Percentiles rank a stretch among this genome's conserved stretches.
phyloP scores from a whole-genome alignment of 2,797 vertebrate species.

The Pseudopleuronectes americanus region DNA sequence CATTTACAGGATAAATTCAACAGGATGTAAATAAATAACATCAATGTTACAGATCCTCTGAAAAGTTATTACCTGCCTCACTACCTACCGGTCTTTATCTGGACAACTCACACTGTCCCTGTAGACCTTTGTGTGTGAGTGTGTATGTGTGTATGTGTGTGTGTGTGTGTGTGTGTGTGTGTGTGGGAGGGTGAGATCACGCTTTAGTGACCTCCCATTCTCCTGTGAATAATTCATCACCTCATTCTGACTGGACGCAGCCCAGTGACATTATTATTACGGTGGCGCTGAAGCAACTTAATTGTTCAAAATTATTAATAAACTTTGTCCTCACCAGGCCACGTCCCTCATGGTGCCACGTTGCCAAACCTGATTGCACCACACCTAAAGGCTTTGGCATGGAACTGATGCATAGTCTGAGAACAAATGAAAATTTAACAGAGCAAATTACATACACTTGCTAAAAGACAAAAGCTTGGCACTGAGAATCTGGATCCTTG shows the following conservation, averaged over 20 bases:
- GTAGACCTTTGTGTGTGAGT: neutral
- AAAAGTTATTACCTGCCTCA: neutral
- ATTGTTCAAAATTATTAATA: slow-evolving; percentile 55
- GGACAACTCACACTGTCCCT: neutral
- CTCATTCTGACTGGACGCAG: slow-evolving; percentile 68
- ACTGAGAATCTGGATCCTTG: neutral
- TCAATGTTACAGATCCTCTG: neutral
- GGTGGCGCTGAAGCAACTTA: slow-evolving; percentile 29
- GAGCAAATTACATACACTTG: slow-evolving; percentile 5
- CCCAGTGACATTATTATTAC: slow-evolving; percentile 57
- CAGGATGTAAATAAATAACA: no score
- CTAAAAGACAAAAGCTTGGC: slow-evolving; percentile 10
- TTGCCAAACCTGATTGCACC: slow-evolving; percentile 8
- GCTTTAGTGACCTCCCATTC: slow-evolving; percentile 72
- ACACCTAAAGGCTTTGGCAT: slow-evolving; percentile 12
- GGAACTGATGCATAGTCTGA: slow-evolving; percentile 3
- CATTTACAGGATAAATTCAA: no score
- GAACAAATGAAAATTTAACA: neutral
- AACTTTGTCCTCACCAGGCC: slow-evolving; percentile 21
- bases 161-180: slow-evolving; percentile 15
- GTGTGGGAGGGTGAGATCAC: slow-evolving; percentile 40
- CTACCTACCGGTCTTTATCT: neutral
- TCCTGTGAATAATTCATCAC: slow-evolving; percentile 78
- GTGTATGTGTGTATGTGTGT: slow-evolving; percentile 2
- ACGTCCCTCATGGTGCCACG: neutral